Percentiles rank a stretch among this genome's conserved stretches.
Evolutionary conservation across 1,140 invertebrate genomes (phyloP).

Genomic region (Drosophila watanabei): DNA sequence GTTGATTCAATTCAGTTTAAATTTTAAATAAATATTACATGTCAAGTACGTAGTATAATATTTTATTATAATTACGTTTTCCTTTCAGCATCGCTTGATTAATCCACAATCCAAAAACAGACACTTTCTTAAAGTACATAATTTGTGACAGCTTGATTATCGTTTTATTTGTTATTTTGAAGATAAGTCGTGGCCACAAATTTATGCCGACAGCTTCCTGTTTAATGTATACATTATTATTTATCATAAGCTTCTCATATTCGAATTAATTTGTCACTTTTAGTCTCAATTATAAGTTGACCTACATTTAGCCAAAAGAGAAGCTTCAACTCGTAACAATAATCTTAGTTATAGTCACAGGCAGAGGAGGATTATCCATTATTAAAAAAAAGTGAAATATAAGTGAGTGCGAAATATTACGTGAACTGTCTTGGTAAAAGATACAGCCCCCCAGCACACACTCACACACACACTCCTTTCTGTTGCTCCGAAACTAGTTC

Average conservation of each 20-base stretch:
- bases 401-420: slow-evolving; percentile 22
- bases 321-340: background rate
- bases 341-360: background rate
- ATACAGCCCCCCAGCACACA: slow-evolving; percentile 2
- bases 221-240: slow-evolving; percentile 8
- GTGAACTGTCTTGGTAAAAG: slow-evolving; percentile 18
- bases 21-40: background rate
- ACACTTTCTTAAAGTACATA: background rate
- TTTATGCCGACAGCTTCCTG: slow-evolving; percentile 17
- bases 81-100: background rate
- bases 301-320: background rate
- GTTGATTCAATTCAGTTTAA: background rate
- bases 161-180: slow-evolving; percentile 9
- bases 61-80: background rate
- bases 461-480: background rate
- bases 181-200: slow-evolving; percentile 14
- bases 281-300: background rate
- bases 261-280: slow-evolving; percentile 2
- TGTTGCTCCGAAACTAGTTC: slow-evolving; percentile 13
- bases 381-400: slow-evolving; percentile 22
- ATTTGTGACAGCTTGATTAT: slow-evolving; percentile 22
- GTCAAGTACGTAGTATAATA: too few relatives aligned
- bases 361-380: slow-evolving; percentile 10
- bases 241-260: background rate
- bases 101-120: background rate